Conservation (phyloP, 2,888 invertebrate species). For the Litoditis marina region DNA sequence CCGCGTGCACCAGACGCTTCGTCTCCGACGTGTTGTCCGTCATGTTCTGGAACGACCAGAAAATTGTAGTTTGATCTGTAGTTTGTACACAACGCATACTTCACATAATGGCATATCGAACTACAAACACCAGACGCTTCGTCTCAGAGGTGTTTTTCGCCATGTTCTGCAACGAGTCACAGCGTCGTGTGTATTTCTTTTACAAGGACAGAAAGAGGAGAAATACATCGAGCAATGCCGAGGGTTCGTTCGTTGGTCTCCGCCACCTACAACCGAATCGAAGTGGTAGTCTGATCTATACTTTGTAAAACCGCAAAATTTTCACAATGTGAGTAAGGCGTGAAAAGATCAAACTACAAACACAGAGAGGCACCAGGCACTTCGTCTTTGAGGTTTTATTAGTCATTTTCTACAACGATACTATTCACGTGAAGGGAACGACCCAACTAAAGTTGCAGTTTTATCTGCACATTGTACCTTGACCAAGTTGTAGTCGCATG, state of each 20-base stretch:
- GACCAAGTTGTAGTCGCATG: no score
- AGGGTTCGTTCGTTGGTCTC: no score
- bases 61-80: neutral
- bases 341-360: constrained; percentile 15
- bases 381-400: constrained; percentile 28
- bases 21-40: constrained; percentile 25
- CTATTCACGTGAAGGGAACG: no score
- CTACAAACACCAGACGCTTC: constrained; percentile 20
- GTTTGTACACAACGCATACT: neutral
- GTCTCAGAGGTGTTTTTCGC: constrained; percentile 25
- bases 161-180: constrained; percentile 26
- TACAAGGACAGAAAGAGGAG: no score
- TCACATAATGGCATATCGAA: constrained; percentile 18
- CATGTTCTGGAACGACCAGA: constrained; percentile 24
- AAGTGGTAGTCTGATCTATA: neutral
- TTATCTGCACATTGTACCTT: no score
- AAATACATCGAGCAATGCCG: no score
- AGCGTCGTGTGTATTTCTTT: no score
- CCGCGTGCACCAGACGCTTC: constrained; percentile 21
- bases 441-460: no score
- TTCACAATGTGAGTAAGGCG: no score
- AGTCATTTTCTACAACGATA: no score
- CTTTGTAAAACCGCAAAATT: neutral
- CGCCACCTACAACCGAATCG: no score
- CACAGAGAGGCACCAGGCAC: constrained; percentile 17